Percentiles rank a stretch among this genome's conserved stretches.
Evolutionary conservation across 2,113 vertebrate species (phyloP).

Genomic region (Charadrius vociferus): DNA sequence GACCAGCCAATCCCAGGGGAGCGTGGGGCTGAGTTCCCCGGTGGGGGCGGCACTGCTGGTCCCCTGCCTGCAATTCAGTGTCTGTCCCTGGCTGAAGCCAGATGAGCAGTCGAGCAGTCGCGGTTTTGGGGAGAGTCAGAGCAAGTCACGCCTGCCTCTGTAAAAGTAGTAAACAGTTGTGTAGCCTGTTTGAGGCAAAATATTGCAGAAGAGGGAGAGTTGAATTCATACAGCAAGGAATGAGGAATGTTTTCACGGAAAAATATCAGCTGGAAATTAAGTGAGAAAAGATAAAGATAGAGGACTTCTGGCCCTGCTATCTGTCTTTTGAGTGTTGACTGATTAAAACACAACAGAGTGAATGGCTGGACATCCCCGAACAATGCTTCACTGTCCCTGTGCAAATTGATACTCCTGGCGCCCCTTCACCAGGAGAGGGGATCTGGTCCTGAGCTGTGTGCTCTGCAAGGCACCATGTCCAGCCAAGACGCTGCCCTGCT

Average conservation of each 20-base stretch:
- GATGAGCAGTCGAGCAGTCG: fast-evolving
- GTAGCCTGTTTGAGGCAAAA: background rate
- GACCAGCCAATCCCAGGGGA: background rate
- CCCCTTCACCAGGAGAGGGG: background rate
- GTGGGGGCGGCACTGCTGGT: background rate
- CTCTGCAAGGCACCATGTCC: background rate
- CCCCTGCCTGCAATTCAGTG: fast-evolving
- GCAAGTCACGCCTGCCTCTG: background rate
- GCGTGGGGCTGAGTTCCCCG: fast-evolving
- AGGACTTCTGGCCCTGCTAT: background rate
- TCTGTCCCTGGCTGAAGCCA: background rate
- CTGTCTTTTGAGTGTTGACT: background rate
- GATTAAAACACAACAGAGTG: background rate
- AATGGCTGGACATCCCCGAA: background rate
- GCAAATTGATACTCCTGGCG: fast-evolving
- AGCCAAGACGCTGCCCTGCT: background rate
- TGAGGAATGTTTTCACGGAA: background rate
- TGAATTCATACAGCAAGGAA: background rate
- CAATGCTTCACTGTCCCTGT: background rate
- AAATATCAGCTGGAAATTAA: background rate
- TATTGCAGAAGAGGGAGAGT: background rate
- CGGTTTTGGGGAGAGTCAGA: background rate
- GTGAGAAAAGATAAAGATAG: background rate
- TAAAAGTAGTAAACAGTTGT: background rate
- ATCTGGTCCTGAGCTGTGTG: background rate